Percentiles rank a stretch among this genome's conserved stretches.
Evolutionary conservation across 2,797 vertebrate species (phyloP).

Genomic region (Tokudaia tokunoshimensis): DNA sequence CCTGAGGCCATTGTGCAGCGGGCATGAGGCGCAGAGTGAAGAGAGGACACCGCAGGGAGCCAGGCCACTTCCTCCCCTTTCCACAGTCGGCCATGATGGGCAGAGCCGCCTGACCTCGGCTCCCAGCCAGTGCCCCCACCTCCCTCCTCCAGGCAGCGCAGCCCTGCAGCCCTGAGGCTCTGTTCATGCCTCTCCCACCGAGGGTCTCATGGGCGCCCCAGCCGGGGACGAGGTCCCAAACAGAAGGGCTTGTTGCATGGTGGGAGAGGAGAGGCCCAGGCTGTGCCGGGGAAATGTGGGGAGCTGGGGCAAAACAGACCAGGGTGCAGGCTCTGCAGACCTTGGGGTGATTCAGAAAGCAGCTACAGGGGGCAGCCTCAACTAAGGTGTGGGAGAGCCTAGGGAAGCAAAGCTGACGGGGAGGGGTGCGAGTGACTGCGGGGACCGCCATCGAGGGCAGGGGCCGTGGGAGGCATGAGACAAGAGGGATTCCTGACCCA

Average conservation of each 20-base stretch:
- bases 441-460: not conserved
- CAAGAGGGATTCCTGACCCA: not conserved
- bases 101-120: conserved; percentile 20
- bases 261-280: not conserved
- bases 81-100: not conserved
- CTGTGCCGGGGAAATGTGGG: not conserved
- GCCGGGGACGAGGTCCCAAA: not conserved
- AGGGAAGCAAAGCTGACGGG: not conserved
- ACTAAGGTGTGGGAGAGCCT: not conserved
- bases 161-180: no score
- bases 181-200: not conserved
- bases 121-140: not conserved
- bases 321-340: not conserved
- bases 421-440: not conserved
- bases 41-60: not conserved
- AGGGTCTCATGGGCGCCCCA: not conserved
- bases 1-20: conserved; percentile 55
- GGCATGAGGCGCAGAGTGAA: not conserved
- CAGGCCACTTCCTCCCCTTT: not conserved
- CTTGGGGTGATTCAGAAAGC: not conserved
- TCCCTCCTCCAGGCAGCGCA: not conserved
- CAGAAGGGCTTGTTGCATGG: not conserved
- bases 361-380: not conserved
- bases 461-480: not conserved
- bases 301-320: not conserved